A percentile compares a stretch with the other conserved stretches of the same genome.
Conservation (phyloP, 2,888 invertebrate genomes). For the Dolichomitus sp. region DNA sequence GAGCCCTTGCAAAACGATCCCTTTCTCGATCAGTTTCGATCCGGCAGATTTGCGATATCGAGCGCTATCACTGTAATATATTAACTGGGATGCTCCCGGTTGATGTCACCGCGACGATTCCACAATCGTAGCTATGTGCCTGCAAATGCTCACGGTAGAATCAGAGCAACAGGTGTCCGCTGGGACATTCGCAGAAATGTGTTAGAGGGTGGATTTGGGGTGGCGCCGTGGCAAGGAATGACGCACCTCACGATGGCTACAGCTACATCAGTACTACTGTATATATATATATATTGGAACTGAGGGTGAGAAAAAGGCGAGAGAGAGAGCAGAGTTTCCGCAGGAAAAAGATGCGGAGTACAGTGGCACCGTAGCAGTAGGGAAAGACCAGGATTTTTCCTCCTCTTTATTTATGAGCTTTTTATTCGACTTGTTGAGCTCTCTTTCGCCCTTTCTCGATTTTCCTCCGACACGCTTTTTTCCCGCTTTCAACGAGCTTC, state of each 20-base stretch:
- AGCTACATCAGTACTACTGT: neutral
- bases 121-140: slow-evolving; percentile 17
- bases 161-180: slow-evolving; percentile 85
- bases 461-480: slow-evolving; percentile 63
- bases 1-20: neutral
- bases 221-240: slow-evolving; percentile 72
- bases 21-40: slow-evolving; percentile 57
- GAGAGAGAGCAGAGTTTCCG: slow-evolving; percentile 66
- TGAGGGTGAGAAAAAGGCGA: slow-evolving; percentile 70
- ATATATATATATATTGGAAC: slow-evolving; percentile 54
- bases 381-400: slow-evolving; percentile 71
- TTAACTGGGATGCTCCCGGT: slow-evolving; percentile 4
- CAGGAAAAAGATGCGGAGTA: slow-evolving; percentile 74
- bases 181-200: slow-evolving; percentile 86
- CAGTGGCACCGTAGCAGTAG: slow-evolving; percentile 71
- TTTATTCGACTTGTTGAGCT: slow-evolving; percentile 86
- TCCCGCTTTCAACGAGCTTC: neutral
- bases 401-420: slow-evolving; percentile 86
- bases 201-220: slow-evolving; percentile 74
- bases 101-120: slow-evolving; percentile 52
- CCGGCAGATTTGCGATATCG: slow-evolving; percentile 8
- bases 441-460: slow-evolving; percentile 71
- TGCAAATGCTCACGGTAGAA: slow-evolving; percentile 53
- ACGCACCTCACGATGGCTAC: slow-evolving; percentile 23
- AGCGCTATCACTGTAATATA: slow-evolving; percentile 24